These are phyloP conservation scores for Plebejus argus DNA, from an alignment of 2,888 invertebrate species.

Conservation along the genomic window DNA sequence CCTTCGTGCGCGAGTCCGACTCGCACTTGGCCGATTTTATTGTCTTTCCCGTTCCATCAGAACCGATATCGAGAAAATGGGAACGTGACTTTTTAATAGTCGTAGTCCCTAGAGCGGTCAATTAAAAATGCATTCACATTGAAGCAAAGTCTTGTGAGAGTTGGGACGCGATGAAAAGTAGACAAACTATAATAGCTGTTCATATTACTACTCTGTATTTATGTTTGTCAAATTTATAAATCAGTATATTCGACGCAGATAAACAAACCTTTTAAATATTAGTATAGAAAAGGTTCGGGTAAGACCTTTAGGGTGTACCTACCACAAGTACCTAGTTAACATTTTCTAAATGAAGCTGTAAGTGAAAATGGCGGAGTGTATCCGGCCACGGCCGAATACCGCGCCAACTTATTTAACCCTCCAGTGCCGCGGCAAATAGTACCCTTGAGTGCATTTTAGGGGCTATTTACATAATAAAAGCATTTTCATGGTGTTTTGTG, in stretches of 20 bases:
- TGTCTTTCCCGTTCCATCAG: neutral
- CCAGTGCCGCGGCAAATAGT: neutral
- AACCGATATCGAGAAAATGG: neutral
- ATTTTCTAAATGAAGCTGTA: neutral
- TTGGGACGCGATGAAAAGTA: no score
- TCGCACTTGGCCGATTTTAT: no score
- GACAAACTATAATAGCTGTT: no score
- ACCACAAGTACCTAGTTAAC: slow-evolving; percentile 2
- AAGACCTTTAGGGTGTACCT: neutral
- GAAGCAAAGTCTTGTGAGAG: no score
- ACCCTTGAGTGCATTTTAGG: neutral
- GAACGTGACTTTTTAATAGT: neutral
- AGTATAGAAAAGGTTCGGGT: neutral
- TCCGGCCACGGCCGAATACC: neutral
- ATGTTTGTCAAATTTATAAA: neutral
- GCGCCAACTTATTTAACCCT: slow-evolving; percentile 9
- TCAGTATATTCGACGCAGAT: neutral
- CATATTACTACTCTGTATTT: no score
- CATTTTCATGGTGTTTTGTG: neutral
- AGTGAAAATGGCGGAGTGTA: neutral
- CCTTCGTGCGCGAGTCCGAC: no score
- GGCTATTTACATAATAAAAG: neutral
- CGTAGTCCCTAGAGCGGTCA: no score
- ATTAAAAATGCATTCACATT: no score
- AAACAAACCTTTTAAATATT: neutral